Conservation (phyloP, 1,140 invertebrate species). For the Papilio machaon region DNA sequence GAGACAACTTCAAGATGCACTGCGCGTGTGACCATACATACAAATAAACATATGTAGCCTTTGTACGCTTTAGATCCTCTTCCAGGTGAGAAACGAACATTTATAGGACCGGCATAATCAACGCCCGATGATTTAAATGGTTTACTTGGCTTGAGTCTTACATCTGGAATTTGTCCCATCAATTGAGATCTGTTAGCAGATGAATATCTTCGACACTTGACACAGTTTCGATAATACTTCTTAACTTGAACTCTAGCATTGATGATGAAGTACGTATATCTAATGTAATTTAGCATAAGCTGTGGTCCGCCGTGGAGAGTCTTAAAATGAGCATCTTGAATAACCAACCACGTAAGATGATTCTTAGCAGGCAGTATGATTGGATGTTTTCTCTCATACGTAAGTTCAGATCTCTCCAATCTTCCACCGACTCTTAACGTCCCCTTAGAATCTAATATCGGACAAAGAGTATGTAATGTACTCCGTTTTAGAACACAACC, state of each 20-base stretch:
- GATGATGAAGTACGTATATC: conserved; percentile 32
- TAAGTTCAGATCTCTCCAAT: neutral
- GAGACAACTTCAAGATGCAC: neutral
- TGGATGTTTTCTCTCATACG: conserved; percentile 30
- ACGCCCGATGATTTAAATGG: too few relatives aligned
- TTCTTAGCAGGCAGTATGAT: conserved; percentile 10
- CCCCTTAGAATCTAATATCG: too few relatives aligned
- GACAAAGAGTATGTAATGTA: too few relatives aligned
- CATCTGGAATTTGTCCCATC: neutral
- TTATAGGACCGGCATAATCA: too few relatives aligned
- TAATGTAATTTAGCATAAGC: conserved; percentile 31
- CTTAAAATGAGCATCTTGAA: conserved; percentile 27
- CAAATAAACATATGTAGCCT: too few relatives aligned
- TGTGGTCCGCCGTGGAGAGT: conserved; percentile 33
- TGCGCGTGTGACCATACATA: too few relatives aligned
- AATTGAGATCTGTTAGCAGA: neutral
- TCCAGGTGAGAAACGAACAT: too few relatives aligned
- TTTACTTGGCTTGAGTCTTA: too few relatives aligned
- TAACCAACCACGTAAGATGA: conserved; percentile 16
- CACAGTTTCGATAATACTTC: conserved; percentile 14
- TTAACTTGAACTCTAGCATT: conserved; percentile 25
- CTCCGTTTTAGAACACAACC: too few relatives aligned
- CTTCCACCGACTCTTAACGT: neutral
- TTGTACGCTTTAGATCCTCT: too few relatives aligned
- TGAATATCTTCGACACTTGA: conserved; percentile 22